Evolutionary conservation across 2,888 invertebrate genomes (phyloP).

Genomic region (Pherbina coryleti): DNA sequence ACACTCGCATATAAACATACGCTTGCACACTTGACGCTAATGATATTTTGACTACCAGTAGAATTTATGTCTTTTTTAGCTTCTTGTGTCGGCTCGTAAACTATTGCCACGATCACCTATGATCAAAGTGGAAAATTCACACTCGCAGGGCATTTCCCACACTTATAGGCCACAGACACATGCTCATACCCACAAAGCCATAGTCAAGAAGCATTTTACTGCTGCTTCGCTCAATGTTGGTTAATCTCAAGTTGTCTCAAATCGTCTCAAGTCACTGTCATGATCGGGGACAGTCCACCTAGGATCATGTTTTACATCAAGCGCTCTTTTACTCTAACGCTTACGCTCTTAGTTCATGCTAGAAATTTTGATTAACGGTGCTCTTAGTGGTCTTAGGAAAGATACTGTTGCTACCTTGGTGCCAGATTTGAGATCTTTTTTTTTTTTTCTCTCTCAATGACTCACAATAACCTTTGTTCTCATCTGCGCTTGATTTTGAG

Average conservation of each 20-base stretch:
- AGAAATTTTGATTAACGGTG: constrained; percentile 16
- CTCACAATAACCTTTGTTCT: neutral
- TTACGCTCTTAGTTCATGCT: neutral
- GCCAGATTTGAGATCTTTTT: neutral
- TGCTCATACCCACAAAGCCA: neutral
- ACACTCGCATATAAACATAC: neutral
- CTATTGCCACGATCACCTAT: constrained; percentile 20
- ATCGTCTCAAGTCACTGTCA: neutral
- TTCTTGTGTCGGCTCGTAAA: neutral
- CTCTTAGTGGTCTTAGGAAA: neutral
- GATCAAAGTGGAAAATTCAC: constrained; percentile 22
- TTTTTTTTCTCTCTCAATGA: neutral
- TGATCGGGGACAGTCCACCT: constrained; percentile 15
- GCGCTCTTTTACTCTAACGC: neutral
- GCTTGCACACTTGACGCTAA: constrained; percentile 3
- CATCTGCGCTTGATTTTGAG: neutral
- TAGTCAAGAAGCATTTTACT: neutral
- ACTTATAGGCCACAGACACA: neutral
- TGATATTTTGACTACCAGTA: constrained; percentile 28
- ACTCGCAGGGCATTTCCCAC: constrained; percentile 34
- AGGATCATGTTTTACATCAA: neutral
- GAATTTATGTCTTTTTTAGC: neutral
- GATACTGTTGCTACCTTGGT: neutral
- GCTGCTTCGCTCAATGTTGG: constrained; percentile 1
- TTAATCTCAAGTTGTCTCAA: neutral